Evolutionary conservation across 2,797 vertebrate genomes (phyloP), one percentile per base, ranked within the genome.

Genomic region (Falco naumanni): DNA sequence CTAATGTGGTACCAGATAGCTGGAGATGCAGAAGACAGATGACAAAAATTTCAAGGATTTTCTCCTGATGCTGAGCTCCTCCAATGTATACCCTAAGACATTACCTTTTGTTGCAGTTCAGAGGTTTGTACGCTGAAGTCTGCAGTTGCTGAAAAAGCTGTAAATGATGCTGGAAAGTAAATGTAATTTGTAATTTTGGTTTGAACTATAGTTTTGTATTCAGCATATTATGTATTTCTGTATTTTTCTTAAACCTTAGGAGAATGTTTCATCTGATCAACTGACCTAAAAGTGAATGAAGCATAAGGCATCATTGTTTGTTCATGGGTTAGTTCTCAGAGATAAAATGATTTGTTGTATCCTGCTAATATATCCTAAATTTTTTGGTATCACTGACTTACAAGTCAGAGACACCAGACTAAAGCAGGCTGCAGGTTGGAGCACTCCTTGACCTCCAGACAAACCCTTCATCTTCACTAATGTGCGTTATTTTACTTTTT

Each of bases 381-480:
- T n/a, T 78, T 96, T 94, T 84, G 2, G 5, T 92, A 19, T 64
- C 21, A 13, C 24, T 80, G 76, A 48, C 53, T 85, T 64, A 64
- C 8, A 85, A 29, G 51, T 82, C 54, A 37, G 82, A 92, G 82
- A 47, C 18, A 26, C 33, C 4, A 60, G 84, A 31, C 25, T 45
- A 71, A 84, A 72, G 47, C 54, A 64, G 69, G 37, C 69, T 63
- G 63, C 28, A 29, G 24, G 17, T n/a, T 33, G 68, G 22, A 87
- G 22, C 39, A 19, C 28, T 78, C 59, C 78, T 86, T 71, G 87
- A 93, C 79, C 86, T 87, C 61, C 75, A 88, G 71, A 84, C 57
- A 96, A 92, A 48, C 71, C 75, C 39, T 88, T 91, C 93, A 69
- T 95, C 59, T 90, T 91, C 60, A 66, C 26, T 70, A 75, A 82